Evolutionary conservation across 2,888 invertebrate genomes (phyloP).

Genomic region (Heteromurus nitidus): DNA sequence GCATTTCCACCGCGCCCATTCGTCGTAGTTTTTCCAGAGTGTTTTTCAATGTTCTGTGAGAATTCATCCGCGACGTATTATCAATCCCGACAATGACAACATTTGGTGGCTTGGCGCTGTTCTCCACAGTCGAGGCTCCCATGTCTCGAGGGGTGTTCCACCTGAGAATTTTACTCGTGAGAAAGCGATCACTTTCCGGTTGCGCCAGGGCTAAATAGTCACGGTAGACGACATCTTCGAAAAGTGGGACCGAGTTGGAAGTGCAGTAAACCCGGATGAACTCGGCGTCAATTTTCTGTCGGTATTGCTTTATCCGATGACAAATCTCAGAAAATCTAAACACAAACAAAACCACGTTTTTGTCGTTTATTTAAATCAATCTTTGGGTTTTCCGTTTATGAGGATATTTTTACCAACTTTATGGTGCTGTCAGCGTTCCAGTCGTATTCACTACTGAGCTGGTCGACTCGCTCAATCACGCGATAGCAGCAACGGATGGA

Average conservation of each 20-base stretch:
- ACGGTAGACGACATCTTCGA: conserved; percentile 38
- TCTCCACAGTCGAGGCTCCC: too few species aligned
- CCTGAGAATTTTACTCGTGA: background rate
- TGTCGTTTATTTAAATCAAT: too few species aligned
- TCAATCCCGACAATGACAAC: conserved; percentile 55
- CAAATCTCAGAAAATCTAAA: conserved; percentile 22
- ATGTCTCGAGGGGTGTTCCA: background rate
- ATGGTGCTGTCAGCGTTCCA: background rate
- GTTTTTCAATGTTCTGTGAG: conserved; percentile 27
- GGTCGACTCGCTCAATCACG: background rate
- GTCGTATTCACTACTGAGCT: background rate
- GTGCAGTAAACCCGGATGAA: conserved; percentile 49
- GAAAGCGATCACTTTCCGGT: too few species aligned
- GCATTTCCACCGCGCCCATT: conserved; percentile 53
- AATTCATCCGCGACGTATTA: conserved; percentile 49
- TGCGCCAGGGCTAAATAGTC: conserved; percentile 32
- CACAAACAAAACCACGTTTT: background rate
- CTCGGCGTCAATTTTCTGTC: conserved; percentile 20
- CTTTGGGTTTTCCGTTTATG: too few species aligned
- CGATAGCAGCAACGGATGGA: conserved; percentile 1
- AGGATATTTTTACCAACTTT: background rate
- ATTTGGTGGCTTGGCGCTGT: conserved; percentile 30
- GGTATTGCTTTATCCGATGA: background rate
- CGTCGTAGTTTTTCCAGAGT: conserved; percentile 15
- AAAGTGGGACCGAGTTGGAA: conserved; percentile 22